These are phyloP conservation scores for Rhynchomys soricoides DNA, from an alignment of 2,113 vertebrate species.

Conservation along the genomic window DNA sequence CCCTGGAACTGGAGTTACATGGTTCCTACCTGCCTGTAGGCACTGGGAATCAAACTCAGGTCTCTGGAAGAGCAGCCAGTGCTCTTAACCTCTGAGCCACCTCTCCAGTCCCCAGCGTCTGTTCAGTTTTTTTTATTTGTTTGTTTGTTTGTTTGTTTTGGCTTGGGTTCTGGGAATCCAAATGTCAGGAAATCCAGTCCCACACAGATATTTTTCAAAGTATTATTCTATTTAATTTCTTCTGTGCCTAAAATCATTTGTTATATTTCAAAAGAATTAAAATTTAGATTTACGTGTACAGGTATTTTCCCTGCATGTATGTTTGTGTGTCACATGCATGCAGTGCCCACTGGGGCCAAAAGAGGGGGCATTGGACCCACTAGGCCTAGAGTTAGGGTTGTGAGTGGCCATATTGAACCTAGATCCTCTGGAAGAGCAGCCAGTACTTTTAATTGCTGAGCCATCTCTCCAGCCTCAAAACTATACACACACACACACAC, in stretches of 20 bases:
- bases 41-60: not conserved
- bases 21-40: not conserved
- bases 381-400: not conserved
- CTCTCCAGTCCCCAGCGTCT: not conserved
- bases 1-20: not conserved
- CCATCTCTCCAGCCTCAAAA: not conserved
- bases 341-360: not conserved
- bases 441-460: not conserved
- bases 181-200: not conserved
- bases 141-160: not conserved
- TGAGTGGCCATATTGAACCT: no score
- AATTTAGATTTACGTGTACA: not conserved
- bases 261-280: not conserved
- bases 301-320: not conserved
- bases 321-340: not conserved
- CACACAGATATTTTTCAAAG: not conserved
- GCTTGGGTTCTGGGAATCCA: not conserved
- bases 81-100: not conserved
- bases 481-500: not conserved
- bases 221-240: not conserved
- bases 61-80: not conserved
- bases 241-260: not conserved
- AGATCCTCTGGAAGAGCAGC: not conserved
- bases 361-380: not conserved
- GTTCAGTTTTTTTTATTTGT: not conserved